phyloP scores from a whole-genome alignment of 2,888 invertebrate species.

The Rhabditoides inermis region DNA sequence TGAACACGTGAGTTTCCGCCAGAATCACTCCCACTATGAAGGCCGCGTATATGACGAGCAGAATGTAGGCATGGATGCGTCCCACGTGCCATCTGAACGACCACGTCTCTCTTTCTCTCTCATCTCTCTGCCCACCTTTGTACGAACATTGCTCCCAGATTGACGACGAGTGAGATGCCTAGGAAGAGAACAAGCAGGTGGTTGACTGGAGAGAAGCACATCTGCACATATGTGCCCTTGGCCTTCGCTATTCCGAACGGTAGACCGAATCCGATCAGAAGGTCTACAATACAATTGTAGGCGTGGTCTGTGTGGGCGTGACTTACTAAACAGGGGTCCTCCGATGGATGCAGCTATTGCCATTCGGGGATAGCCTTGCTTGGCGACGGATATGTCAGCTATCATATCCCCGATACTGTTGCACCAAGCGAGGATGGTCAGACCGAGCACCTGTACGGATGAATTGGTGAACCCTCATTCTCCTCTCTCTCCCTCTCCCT shows the following conservation, averaged over 20 bases:
- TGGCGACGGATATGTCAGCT: constrained; percentile 62
- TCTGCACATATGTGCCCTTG: constrained; percentile 31
- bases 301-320: too few relatives aligned
- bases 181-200: background rate
- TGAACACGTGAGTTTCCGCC: too few relatives aligned
- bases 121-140: too few relatives aligned
- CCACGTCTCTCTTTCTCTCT: too few relatives aligned
- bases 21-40: too few relatives aligned
- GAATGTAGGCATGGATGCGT: too few relatives aligned
- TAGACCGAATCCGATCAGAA: constrained; percentile 43
- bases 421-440: constrained; percentile 65
- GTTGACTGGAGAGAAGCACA: constrained; percentile 9
- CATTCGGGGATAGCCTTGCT: constrained; percentile 63
- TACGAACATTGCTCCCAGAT: background rate
- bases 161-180: background rate
- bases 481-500: too few relatives aligned
- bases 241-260: constrained; percentile 36
- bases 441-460: constrained; percentile 58
- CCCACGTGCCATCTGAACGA: too few relatives aligned
- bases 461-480: too few relatives aligned
- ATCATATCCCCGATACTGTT: constrained; percentile 64
- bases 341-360: constrained; percentile 66
- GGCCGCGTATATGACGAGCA: too few relatives aligned
- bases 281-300: constrained; percentile 32
- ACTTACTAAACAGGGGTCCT: constrained; percentile 64